phyloP scores from a whole-genome alignment of 2,113 vertebrate genomes.

The Dicerorhinus sumatrensis region DNA sequence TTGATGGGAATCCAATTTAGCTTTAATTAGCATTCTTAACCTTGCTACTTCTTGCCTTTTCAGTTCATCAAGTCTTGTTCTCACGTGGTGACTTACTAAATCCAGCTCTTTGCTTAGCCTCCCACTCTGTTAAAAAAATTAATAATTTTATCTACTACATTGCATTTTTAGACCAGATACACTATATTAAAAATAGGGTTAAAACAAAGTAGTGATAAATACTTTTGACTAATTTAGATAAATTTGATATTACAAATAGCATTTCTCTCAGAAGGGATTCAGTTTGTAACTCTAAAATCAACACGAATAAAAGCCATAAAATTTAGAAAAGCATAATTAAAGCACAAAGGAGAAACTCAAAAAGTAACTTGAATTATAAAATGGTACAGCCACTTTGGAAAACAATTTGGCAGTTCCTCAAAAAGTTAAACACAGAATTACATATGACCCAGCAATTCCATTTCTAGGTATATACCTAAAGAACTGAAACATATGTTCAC shows the following conservation, averaged over 20 bases:
- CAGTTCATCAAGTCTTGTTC: constrained; percentile 96
- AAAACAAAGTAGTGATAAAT: not conserved
- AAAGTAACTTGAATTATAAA: constrained; percentile 25
- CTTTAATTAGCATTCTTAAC: constrained; percentile 96
- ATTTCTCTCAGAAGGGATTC: constrained; percentile 43
- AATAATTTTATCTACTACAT: constrained; percentile 26
- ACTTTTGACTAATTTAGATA: not conserved
- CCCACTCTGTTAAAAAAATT: constrained; percentile 90
- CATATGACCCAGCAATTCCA: not conserved
- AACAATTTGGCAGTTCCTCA: not conserved
- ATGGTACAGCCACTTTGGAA: not conserved
- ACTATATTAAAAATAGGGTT: not conserved
- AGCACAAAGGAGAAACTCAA: constrained; percentile 28
- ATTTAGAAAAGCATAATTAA: constrained; percentile 51
- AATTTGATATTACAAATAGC: not conserved
- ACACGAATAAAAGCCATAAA: not conserved
- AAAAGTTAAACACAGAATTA: constrained; percentile 24
- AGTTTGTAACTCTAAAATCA: constrained; percentile 47
- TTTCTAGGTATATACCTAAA: not conserved
- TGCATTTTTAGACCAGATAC: constrained; percentile 57
- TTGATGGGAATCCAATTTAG: constrained; percentile 95
- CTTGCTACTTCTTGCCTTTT: constrained; percentile 97
- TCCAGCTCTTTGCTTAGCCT: constrained; percentile 97
- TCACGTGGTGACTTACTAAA: constrained; percentile 97
- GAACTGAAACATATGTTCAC: not conserved